Evolutionary conservation across 2,888 invertebrate species (phyloP).

Genomic region (Nomada hirtipes): DNA sequence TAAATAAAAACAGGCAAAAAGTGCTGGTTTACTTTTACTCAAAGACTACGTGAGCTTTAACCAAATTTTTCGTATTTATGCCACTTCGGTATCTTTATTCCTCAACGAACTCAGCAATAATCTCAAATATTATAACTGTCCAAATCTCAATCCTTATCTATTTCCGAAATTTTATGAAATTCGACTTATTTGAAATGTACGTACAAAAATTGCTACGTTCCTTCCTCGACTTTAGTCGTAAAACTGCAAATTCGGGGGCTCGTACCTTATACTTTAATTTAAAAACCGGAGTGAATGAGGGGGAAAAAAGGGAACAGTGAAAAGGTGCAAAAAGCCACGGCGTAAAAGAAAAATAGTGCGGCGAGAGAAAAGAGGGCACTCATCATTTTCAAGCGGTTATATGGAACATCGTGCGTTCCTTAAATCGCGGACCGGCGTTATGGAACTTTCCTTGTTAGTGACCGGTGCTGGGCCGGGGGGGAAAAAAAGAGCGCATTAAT

Average conservation of each 20-base stretch:
- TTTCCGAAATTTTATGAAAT: neutral
- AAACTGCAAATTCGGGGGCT: slow-evolving; percentile 20
- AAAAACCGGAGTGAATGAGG: neutral
- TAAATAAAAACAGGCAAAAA: neutral
- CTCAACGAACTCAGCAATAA: too few relatives aligned
- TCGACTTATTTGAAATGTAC: neutral
- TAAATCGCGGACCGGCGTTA: slow-evolving; percentile 40
- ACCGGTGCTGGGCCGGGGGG: neutral
- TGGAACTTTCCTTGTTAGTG: slow-evolving; percentile 49
- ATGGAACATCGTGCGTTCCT: slow-evolving; percentile 46
- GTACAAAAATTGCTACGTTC: neutral
- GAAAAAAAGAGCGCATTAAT: slow-evolving; percentile 49
- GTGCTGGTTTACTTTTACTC: neutral
- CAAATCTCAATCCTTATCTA: neutral
- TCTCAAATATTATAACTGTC: neutral
- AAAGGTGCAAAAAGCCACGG: neutral
- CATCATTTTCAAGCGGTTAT: slow-evolving; percentile 37
- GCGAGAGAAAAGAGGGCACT: slow-evolving; percentile 33
- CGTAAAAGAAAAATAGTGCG: slow-evolving; percentile 21
- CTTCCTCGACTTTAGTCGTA: neutral
- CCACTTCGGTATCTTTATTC: too few relatives aligned
- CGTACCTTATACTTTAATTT: slow-evolving; percentile 8
- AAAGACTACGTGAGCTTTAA: neutral
- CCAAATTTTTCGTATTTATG: too few relatives aligned
- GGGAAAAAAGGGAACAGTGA: neutral